These are phyloP conservation scores for Rhodophaea formosa DNA, from an alignment of 2,888 invertebrate species.

Conservation along the genomic window DNA sequence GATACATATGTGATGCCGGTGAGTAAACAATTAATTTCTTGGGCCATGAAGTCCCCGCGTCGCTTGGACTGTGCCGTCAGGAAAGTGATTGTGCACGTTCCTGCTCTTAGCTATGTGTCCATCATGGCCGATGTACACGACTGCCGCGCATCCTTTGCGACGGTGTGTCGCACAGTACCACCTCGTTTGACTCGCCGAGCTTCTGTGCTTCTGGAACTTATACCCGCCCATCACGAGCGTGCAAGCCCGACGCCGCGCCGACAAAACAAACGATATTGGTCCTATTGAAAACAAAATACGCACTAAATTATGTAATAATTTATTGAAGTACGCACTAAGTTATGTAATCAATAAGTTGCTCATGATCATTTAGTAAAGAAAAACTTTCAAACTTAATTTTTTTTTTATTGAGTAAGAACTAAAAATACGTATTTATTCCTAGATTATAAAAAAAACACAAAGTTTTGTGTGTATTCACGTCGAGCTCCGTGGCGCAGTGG, in stretches of 20 bases:
- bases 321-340: no score
- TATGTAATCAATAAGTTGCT: no score
- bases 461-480: no score
- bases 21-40: no score
- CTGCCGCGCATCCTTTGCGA: not conserved
- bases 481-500: no score
- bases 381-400: no score
- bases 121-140: not conserved
- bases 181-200: not conserved
- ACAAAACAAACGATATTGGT: not conserved
- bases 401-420: no score
- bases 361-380: no score
- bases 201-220: conserved; percentile 2
- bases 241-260: not conserved
- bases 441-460: no score
- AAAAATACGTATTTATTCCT: no score
- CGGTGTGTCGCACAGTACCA: conserved; percentile 7
- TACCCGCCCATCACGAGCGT: not conserved
- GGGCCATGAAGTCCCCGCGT: not conserved
- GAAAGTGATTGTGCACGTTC: not conserved
- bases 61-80: not conserved
- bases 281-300: not conserved
- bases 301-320: not conserved
- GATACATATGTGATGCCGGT: no score
- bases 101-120: not conserved